Conservation (phyloP, 1,140 invertebrate genomes). For the Danaus melanippus region DNA sequence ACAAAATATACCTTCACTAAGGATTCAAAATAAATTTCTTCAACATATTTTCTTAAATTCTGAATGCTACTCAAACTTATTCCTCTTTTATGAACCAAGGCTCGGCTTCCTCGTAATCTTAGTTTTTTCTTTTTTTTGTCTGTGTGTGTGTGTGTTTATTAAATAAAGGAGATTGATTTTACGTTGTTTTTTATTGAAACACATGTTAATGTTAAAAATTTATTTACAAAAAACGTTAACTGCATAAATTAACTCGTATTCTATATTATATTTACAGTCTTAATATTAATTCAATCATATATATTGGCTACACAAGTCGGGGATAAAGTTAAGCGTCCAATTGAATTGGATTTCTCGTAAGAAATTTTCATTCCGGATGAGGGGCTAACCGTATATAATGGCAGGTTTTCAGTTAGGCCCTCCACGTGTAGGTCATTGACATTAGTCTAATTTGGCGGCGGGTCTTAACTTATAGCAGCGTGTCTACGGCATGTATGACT, state of each 20-base stretch:
- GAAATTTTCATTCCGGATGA: too few species aligned
- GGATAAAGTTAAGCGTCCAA: too few species aligned
- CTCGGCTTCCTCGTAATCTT: too few species aligned
- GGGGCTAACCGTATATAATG: too few species aligned
- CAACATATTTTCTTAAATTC: neutral
- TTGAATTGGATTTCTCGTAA: too few species aligned
- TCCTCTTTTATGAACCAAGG: too few species aligned
- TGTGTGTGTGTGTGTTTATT: constrained; percentile 17
- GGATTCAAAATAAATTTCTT: too few species aligned
- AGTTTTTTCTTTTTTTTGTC: constrained; percentile 4
- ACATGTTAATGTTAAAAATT: constrained; percentile 34
- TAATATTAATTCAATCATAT: constrained; percentile 18
- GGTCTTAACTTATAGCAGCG: constrained; percentile 72
- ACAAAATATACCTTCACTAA: too few species aligned
- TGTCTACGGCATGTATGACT: constrained; percentile 88
- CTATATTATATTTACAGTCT: constrained; percentile 66
- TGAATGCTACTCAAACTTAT: too few species aligned
- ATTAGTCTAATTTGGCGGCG: constrained; percentile 49
- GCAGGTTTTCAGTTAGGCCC: too few species aligned
- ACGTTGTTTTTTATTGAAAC: constrained; percentile 22
- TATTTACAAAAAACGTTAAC: constrained; percentile 65
- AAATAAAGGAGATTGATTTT: constrained; percentile 8
- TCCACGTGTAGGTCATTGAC: too few species aligned
- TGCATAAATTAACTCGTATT: constrained; percentile 62
- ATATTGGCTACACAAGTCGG: too few species aligned